Conservation (phyloP, 2,888 invertebrate genomes). For the Stramonita haemastoma region DNA sequence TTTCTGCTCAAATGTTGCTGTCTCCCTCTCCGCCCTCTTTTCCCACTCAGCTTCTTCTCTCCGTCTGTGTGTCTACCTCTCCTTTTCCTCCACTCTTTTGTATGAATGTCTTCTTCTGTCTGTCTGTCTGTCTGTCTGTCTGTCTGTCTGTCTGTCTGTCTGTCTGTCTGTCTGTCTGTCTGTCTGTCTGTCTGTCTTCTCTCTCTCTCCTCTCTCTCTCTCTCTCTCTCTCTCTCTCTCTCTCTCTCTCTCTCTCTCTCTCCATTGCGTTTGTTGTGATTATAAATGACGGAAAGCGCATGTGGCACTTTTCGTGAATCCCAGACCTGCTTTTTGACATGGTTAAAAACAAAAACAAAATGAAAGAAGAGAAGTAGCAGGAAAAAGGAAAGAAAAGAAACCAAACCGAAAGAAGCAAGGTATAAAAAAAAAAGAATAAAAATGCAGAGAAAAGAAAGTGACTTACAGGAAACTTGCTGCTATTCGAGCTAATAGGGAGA, state of each 20-base stretch:
- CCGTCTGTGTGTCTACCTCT: not conserved
- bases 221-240: constrained; percentile 13
- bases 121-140: not conserved
- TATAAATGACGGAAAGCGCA: not conserved
- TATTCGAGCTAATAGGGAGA: too few relatives aligned
- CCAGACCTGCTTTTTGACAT: too few relatives aligned
- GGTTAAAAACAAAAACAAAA: not conserved
- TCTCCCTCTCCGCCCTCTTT: not conserved
- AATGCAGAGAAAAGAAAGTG: not conserved
- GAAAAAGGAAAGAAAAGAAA: not conserved
- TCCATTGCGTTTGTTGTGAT: not conserved
- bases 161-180: not conserved
- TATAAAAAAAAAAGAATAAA: not conserved
- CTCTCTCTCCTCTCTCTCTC: not conserved
- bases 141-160: not conserved
- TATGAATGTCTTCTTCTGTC: too few relatives aligned
- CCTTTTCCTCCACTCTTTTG: too few relatives aligned
- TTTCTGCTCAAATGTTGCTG: not conserved
- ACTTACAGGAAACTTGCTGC: too few relatives aligned
- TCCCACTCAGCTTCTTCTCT: not conserved
- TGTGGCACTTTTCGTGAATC: too few relatives aligned
- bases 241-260: not conserved
- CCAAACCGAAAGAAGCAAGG: not conserved
- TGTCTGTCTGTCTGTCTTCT: not conserved
- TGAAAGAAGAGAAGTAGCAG: not conserved